Base-by-base conservation (phyloP, 1,140 invertebrate species). In the Physella acuta region DNA sequence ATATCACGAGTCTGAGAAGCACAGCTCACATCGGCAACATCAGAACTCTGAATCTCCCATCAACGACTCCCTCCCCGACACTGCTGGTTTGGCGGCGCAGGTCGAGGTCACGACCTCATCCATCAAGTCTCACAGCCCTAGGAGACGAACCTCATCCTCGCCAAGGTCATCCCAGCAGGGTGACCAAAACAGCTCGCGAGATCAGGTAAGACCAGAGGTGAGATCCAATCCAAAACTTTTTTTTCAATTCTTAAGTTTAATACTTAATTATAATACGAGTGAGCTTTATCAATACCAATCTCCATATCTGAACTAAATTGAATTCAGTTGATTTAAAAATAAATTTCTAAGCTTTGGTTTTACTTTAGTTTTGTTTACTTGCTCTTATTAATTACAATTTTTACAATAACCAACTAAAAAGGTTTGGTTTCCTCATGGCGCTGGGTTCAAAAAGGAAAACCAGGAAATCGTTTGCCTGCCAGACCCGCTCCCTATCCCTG, bases 361-460 rank as follows among this genome's bases (percentile, higher is more conserved):
- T n/a, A n/a, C n/a, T n/a, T n/a, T n/a, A n/a, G n/a, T n/a, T n/a
- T n/a, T n/a, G n/a, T n/a, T n/a, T n/a, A n/a, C n/a, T n/a, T n/a
- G n/a, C n/a, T n/a, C n/a, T n/a, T n/a, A n/a, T n/a, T n/a, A n/a
- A n/a, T n/a, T n/a, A n/a, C n/a, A n/a, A n/a, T n/a, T n/a, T n/a
- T n/a, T n/a, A n/a, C n/a, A n/a, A n/a, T n/a, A n/a, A n/a, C n/a
- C n/a, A n/a, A n/a, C n/a, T n/a, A n/a, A n/a, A 60, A 49, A 72
- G 63, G 71, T 73, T 8, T 73, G 71, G 71, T 67, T 73, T 36
- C 71, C 71, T 0, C 71, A 73, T 66, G 71, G 71, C 5, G 58
- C 67, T 31, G 67, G 67, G 11, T 73, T 68, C 67, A 73, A 73
- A 52, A 73, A 73, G 30, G 68, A 68, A 33, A 68, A 68, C 39